Base-by-base conservation (phyloP, 2,113 vertebrate species). In the Nasalis larvatus region DNA sequence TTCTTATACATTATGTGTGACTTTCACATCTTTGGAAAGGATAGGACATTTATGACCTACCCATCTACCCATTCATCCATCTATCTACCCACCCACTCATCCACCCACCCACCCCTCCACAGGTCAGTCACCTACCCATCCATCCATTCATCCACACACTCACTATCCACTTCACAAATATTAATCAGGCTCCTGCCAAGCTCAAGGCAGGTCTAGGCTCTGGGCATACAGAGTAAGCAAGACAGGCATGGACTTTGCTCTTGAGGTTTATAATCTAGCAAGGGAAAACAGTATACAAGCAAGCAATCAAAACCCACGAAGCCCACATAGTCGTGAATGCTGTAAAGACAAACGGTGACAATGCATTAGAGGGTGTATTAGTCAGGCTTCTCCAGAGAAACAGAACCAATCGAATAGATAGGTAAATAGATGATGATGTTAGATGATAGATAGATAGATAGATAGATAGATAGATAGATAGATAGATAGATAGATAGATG, bases 1-100 rank as follows among this genome's bases (percentile, higher is more conserved):
- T 82, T 60, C 47, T 86, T 27, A 56, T 30, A 84, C 0, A 0
- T 35, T 35, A 54, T 6, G 5, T 32, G 25, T 69, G 40, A 25
- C 69, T 95, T 94, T 71, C 68, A 83, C 54, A 86, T 69, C 78
- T 52, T 86, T 47, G 32, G 25, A 86, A 93, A 89, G 17, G 13
- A 17, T 47, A 42, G 54, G 83, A 71, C 52, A 9, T 54, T n/a
- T 58, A 35, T 32, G 4, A 82, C 4, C 2, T 1, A 81, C 8
- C 4, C 17, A 66, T 21, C 47, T 14, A 77, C 52, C 47, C 42
- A 52, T 42, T 17, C 10, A 76, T 1, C 8, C n/a, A 17, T 13
- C 74, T 12, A 71, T 4, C 52, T 23, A 56, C 1, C 21, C 60
- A 81, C 1, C 37, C 12, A 85, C 11, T 30, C 60, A 30, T 63